Base-by-base conservation (phyloP, 2,113 vertebrate genomes). In the Coturnix japonica region DNA sequence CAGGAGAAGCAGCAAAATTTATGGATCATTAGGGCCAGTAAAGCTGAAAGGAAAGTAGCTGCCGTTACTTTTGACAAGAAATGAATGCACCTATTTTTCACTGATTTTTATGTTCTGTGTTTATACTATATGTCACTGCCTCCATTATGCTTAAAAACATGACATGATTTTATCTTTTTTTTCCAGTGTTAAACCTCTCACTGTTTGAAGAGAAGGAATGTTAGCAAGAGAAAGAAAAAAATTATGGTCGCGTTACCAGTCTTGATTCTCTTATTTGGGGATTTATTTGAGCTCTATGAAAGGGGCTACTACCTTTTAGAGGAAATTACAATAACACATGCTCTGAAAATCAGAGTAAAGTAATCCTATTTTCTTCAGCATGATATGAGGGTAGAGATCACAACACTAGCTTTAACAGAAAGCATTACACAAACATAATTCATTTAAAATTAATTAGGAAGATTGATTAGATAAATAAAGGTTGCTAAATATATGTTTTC, bases 11-110 rank as follows among this genome's bases (percentile, higher is more conserved):
- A 89, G 67, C 23, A 91, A 79, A 95, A 95, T 94, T 89, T 95
- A 92, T 95, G 89, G 91, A 82, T 92, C 87, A 87, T 94, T 95
- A 95, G 67, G 64, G 59, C 67, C 81, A 85, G 71, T 89, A 92
- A 89, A 95, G 64, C 89, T 82, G 75, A 91, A 46, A 91, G 54
- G 60, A 82, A 94, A 87, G 81, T n/a, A 80, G 64, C 5, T 82
- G 87, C 49, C 73, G 72, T 85, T 92, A 87, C 33, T 87, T 91
- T 66, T 82, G 82, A 89, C 54, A 85, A 87, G 54, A 60, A 53
- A 49, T 66, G 35, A 94, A 80, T 80, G 78, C 59, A 65, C 31
- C 74, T 73, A 76, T 93, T 96, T 93, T 85, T 94, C 81, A 85
- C 37, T 77, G 41, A 66, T 85, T 80, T 94, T 96, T 91, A 80